Evolutionary conservation across 2,888 invertebrate genomes (phyloP).

Genomic region (Heteromurus nitidus): DNA sequence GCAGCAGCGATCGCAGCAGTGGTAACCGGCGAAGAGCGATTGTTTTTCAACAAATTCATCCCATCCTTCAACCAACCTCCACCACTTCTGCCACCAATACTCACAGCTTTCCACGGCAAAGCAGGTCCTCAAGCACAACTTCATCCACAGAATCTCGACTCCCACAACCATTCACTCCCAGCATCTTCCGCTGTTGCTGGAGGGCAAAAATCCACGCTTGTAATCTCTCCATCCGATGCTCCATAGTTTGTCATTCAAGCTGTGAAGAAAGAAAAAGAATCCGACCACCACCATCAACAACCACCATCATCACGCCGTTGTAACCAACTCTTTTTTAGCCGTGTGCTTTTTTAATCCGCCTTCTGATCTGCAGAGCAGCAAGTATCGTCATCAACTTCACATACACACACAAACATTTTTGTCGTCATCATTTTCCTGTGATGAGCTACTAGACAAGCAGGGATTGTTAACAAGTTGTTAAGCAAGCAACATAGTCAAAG

Average conservation of each 20-base stretch:
- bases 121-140: constrained; percentile 4
- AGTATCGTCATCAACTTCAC: constrained; percentile 9
- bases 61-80: constrained; percentile 35
- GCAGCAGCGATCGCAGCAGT: constrained; percentile 50
- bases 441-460: constrained; percentile 23
- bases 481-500: constrained; percentile 42
- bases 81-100: constrained; percentile 45
- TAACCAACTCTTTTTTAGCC: constrained; percentile 22
- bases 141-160: constrained; percentile 33
- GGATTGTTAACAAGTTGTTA: constrained; percentile 60
- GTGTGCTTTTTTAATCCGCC: constrained; percentile 41
- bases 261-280: constrained; percentile 53
- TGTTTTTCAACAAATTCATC: constrained; percentile 52
- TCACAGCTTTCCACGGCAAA: constrained; percentile 28
- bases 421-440: constrained; percentile 5
- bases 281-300: constrained; percentile 35
- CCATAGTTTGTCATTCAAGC: constrained; percentile 18
- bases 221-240: constrained; percentile 43
- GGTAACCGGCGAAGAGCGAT: constrained; percentile 54
- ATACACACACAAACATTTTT: constrained; percentile 21
- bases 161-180: constrained; percentile 30
- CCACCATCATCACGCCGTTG: constrained; percentile 17
- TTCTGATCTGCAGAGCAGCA: constrained; percentile 9
- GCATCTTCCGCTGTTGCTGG: constrained; percentile 36
- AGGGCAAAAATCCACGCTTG: constrained; percentile 54